phyloP scores from a whole-genome alignment of 2,888 invertebrate species.

The Eretmocerus hayati region DNA sequence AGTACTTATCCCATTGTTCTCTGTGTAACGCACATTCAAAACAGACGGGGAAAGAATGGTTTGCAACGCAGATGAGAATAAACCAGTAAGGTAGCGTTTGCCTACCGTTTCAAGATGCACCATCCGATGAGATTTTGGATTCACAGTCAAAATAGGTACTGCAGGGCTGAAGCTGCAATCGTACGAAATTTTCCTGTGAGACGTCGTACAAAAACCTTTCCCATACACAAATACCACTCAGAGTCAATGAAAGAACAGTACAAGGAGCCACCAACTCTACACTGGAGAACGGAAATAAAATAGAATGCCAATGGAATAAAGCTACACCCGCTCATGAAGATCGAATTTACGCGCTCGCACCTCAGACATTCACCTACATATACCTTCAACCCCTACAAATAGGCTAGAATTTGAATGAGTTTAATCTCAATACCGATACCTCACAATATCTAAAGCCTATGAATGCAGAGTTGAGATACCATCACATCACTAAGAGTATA shows the following conservation, averaged over 20 bases:
- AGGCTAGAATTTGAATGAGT: conserved; percentile 1
- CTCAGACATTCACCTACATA: neutral
- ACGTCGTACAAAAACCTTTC: no score
- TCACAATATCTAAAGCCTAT: no score
- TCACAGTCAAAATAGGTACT: conserved; percentile 5
- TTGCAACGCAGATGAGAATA: no score
- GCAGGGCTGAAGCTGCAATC: neutral
- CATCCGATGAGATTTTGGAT: conserved; percentile 9
- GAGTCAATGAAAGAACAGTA: no score
- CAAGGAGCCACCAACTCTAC: no score
- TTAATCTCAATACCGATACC: no score
- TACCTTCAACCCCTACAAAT: neutral
- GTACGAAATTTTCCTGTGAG: no score
- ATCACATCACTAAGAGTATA: no score
- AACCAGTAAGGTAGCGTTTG: neutral
- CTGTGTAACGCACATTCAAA: no score
- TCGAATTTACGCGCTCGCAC: conserved; percentile 2
- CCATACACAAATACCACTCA: no score
- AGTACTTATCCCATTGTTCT: no score
- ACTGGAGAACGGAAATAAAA: neutral
- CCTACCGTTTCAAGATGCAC: conserved; percentile 6
- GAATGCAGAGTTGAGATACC: neutral
- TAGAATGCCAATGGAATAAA: neutral
- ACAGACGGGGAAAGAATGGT: no score
- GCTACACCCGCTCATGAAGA: neutral